Percentiles rank a stretch among this genome's conserved stretches.
Conservation (phyloP, 2,797 vertebrate genomes). For the Tangara arthus region DNA sequence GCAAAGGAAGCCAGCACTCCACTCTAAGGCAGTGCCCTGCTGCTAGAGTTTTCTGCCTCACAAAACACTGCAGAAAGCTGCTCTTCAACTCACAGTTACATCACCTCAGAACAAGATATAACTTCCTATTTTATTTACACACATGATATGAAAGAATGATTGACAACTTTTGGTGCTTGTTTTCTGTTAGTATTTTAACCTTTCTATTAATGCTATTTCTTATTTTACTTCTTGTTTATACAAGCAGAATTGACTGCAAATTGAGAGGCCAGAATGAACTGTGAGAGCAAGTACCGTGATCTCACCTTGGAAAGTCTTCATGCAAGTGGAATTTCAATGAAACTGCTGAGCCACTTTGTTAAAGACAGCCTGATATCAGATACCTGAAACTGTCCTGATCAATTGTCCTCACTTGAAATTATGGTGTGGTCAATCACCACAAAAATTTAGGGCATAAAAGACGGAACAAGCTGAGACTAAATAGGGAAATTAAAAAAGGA, state of each 20-base stretch:
- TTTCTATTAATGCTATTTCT: not conserved
- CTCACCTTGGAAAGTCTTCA: not conserved
- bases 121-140: not conserved
- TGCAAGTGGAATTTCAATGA: not conserved
- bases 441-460: not conserved
- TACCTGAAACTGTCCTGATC: not conserved
- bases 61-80: not conserved
- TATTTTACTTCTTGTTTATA: not conserved
- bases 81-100: not conserved
- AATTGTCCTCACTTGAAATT: not conserved
- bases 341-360: not conserved
- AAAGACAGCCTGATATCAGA: not conserved
- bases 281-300: not conserved
- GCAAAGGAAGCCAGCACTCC: conserved; percentile 13
- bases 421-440: not conserved
- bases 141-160: not conserved
- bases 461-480: conserved; percentile 40
- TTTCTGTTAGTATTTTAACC: not conserved
- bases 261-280: not conserved
- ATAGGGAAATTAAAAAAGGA: conserved; percentile 50
- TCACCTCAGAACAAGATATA: not conserved
- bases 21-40: not conserved
- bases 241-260: not conserved
- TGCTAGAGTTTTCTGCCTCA: not conserved
- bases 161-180: not conserved